Conservation (phyloP, 2,113 vertebrate species). For the Barbus barbus region DNA sequence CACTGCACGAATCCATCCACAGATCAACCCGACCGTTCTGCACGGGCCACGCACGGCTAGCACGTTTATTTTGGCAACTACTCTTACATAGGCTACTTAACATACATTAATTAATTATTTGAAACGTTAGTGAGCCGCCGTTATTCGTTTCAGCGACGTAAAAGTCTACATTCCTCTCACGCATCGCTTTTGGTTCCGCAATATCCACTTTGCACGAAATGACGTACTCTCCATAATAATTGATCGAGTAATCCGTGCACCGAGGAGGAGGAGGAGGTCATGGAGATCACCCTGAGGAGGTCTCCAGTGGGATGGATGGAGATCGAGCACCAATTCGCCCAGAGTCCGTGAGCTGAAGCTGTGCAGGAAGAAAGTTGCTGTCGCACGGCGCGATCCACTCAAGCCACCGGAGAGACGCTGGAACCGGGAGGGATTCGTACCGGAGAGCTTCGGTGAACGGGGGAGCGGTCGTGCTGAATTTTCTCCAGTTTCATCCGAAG, state of each 20-base stretch:
- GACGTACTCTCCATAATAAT: conserved; percentile 43
- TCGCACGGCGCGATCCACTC: conserved; percentile 42
- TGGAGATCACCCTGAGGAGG: conserved; percentile 26
- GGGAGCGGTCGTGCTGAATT: background rate
- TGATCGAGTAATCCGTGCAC: conserved; percentile 52
- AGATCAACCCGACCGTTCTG: conserved; percentile 55
- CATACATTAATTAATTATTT: background rate
- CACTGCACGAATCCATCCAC: conserved; percentile 66
- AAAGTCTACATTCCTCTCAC: conserved; percentile 10
- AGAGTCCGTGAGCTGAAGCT: conserved; percentile 57
- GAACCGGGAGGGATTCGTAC: background rate
- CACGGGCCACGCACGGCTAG: conserved; percentile 12
- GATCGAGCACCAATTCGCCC: conserved; percentile 48
- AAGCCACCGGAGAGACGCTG: conserved; percentile 48
- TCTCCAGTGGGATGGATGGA: conserved; percentile 54
- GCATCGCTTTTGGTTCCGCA: conserved; percentile 45
- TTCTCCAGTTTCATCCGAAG: background rate
- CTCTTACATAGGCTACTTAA: background rate
- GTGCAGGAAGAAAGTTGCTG: conserved; percentile 56
- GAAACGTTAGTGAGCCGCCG: conserved; percentile 20
- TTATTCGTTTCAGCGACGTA: background rate
- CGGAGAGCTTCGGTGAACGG: background rate
- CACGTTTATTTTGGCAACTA: conserved; percentile 32
- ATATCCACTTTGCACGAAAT: conserved; percentile 45
- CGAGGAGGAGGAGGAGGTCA: conserved; percentile 59